Evolutionary conservation across 2,888 invertebrate species (phyloP).

Genomic region (Apodemia mormo): DNA sequence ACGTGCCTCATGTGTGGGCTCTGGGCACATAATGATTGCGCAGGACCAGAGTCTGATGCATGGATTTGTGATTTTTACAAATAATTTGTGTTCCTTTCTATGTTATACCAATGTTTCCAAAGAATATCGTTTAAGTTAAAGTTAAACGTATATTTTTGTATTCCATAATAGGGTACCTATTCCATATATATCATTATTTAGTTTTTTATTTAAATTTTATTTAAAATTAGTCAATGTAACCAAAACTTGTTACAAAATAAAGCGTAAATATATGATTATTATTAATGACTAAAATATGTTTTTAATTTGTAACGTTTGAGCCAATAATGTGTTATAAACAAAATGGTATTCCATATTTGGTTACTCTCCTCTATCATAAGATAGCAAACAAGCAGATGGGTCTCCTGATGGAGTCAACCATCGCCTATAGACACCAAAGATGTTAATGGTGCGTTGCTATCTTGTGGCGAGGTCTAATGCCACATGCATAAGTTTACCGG

Average conservation of each 20-base stretch:
- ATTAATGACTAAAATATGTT: constrained; percentile 17
- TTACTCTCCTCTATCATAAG: no score
- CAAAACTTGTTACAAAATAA: constrained; percentile 10
- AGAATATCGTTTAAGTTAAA: constrained; percentile 18
- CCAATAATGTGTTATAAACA: constrained; percentile 9
- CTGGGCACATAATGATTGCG: no score
- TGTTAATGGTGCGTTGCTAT: no score
- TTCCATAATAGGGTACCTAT: constrained; percentile 8
- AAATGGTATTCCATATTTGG: constrained; percentile 16
- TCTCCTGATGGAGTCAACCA: no score
- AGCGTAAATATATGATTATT: constrained; percentile 19
- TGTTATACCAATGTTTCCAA: constrained; percentile 20
- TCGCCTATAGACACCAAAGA: no score
- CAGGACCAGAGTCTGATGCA: constrained; percentile 33
- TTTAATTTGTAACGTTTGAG: constrained; percentile 16
- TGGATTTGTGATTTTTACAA: constrained; percentile 31
- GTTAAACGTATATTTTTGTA: constrained; percentile 9
- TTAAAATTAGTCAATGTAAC: constrained; percentile 11
- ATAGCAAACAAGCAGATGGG: no score
- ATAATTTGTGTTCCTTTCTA: constrained; percentile 18
- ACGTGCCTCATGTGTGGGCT: no score
- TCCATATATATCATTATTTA: constrained; percentile 17
- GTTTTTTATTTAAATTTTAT: constrained; percentile 8
- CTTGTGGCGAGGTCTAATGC: no score
- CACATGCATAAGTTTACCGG: no score